Percentiles rank a stretch among this genome's conserved stretches.
Conservation (phyloP, 2,888 invertebrate species). For the Brachyptera risi region DNA sequence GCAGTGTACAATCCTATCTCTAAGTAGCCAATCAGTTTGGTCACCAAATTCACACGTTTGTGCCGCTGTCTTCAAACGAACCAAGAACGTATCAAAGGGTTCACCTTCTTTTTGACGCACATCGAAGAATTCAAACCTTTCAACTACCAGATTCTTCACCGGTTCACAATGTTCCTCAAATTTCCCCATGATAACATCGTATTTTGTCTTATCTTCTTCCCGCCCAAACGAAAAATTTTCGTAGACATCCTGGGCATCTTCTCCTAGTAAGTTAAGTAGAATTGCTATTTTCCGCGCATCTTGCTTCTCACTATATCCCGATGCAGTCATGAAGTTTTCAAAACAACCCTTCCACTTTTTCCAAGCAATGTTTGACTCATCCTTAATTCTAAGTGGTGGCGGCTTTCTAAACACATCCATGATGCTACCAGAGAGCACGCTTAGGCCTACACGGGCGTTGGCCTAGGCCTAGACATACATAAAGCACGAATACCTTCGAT, state of each 20-base stretch:
- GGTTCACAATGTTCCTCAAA: not conserved
- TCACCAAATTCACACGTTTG: not conserved
- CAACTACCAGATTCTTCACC: not conserved
- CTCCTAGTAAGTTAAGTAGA: not conserved
- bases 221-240: not conserved
- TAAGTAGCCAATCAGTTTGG: not conserved
- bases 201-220: not conserved
- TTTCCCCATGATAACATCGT: not conserved
- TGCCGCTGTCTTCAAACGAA: not conserved
- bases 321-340: not conserved
- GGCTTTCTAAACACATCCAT: not conserved
- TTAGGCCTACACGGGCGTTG: not conserved
- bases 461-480: too few relatives aligned
- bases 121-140: not conserved
- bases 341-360: not conserved
- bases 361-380: not conserved
- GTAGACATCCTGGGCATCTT: slow-evolving; percentile 1
- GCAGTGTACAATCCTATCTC: not conserved
- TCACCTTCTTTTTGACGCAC: not conserved
- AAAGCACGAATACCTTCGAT: too few relatives aligned
- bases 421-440: not conserved
- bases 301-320: not conserved
- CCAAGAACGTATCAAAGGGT: slow-evolving; percentile 1
- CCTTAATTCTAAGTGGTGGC: not conserved
- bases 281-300: not conserved